Conservation (phyloP, 1,140 invertebrate genomes). For the Globodera ellingtonae region DNA sequence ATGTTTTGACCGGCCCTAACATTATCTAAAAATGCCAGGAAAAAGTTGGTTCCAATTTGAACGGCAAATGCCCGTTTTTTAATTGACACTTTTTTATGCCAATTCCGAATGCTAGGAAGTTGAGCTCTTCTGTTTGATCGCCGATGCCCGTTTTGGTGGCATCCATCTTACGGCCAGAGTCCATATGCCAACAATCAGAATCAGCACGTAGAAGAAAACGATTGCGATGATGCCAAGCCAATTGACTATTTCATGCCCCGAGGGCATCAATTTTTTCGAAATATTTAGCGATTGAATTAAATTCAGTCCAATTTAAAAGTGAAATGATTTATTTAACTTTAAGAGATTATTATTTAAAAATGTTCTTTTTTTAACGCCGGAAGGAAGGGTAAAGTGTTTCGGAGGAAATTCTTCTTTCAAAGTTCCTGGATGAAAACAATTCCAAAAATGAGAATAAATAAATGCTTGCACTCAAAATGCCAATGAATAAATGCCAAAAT, state of each 20-base stretch:
- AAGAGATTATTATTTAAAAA: too few species aligned
- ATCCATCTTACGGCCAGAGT: slow-evolving; percentile 81
- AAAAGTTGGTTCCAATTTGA: background rate
- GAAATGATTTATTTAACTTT: too few species aligned
- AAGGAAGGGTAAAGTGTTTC: background rate
- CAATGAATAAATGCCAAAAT: too few species aligned
- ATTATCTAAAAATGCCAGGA: slow-evolving; percentile 75
- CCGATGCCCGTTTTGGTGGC: slow-evolving; percentile 75
- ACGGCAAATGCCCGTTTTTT: background rate
- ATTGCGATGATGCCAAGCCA: slow-evolving; percentile 81
- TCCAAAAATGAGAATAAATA: slow-evolving; percentile 8
- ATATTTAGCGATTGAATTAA: too few species aligned
- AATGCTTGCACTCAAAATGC: too few species aligned
- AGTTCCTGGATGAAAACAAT: background rate
- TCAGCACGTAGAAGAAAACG: slow-evolving; percentile 87
- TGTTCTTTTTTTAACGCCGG: background rate
- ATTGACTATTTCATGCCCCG: slow-evolving; percentile 41
- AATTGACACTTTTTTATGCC: too few species aligned
- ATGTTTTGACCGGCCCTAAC: slow-evolving; percentile 88
- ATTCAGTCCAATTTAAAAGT: too few species aligned
- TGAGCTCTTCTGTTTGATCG: slow-evolving; percentile 50
- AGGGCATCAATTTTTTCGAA: too few species aligned
- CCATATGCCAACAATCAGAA: slow-evolving; percentile 90
- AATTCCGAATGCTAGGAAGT: too few species aligned
- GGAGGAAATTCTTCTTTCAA: background rate